Evolutionary conservation across 2,113 vertebrate genomes (phyloP).

Genomic region (Gavia stellata): DNA sequence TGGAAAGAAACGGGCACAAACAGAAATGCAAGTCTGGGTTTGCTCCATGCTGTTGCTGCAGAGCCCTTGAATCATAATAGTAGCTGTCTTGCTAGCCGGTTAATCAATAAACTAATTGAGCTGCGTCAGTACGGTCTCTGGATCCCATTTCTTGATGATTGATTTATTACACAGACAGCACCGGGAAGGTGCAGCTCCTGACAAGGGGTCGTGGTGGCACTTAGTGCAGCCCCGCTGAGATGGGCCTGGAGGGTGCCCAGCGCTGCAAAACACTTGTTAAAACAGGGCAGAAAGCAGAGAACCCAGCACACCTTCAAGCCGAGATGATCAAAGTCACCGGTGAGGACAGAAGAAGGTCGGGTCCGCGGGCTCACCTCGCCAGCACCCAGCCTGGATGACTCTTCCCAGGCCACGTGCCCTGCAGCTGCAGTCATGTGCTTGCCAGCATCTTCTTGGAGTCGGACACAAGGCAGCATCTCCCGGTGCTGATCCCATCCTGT

Average conservation of each 20-base stretch:
- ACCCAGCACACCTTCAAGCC: neutral
- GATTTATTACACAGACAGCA: neutral
- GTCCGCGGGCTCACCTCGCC: neutral
- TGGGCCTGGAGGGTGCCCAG: neutral
- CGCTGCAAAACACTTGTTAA: neutral
- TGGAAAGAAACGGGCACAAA: neutral
- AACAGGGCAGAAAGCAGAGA: neutral
- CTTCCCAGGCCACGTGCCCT: neutral
- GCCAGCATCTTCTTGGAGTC: neutral
- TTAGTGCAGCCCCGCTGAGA: neutral
- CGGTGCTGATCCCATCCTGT: neutral
- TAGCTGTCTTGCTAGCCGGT: neutral
- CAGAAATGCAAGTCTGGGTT: neutral
- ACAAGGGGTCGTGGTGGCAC: neutral
- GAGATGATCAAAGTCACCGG: neutral
- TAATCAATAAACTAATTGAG: neutral
- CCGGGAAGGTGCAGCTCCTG: neutral
- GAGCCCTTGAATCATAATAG: neutral
- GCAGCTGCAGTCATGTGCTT: neutral
- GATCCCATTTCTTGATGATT: neutral
- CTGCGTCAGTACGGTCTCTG: neutral
- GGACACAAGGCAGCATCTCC: neutral
- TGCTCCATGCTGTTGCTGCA: neutral
- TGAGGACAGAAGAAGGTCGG: neutral
- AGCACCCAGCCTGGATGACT: neutral